phyloP scores from a whole-genome alignment of 2,888 invertebrate genomes.

The Tachina lurida region DNA sequence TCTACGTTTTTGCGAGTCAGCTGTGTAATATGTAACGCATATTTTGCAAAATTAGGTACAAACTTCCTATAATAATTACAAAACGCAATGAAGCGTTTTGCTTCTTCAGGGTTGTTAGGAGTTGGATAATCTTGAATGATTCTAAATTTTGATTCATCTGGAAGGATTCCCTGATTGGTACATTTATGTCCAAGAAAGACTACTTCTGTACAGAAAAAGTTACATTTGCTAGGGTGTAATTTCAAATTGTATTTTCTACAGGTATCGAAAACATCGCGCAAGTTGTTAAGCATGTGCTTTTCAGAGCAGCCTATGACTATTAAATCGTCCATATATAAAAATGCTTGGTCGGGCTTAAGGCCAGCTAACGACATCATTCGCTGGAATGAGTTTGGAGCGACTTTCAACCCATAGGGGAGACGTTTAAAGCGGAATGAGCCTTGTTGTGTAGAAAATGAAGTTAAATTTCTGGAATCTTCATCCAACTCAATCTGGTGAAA shows the following conservation, averaged over 20 bases:
- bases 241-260: conserved; percentile 5
- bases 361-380: conserved; percentile 28
- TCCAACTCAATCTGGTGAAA: conserved; percentile 20
- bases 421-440: background rate
- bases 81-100: background rate
- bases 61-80: conserved; percentile 4
- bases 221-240: conserved; percentile 8
- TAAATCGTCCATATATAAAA: conserved; percentile 33
- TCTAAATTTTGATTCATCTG: conserved; percentile 8
- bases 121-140: background rate
- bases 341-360: background rate
- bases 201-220: conserved; percentile 4
- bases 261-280: background rate
- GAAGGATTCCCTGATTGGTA: conserved; percentile 8
- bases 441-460: background rate
- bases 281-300: background rate
- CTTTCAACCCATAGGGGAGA: conserved; percentile 1
- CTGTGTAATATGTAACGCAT: background rate
- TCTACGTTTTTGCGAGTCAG: background rate
- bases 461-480: background rate
- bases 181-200: conserved; percentile 20
- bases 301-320: background rate
- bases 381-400: background rate
- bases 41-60: background rate
- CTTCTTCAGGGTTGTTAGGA: background rate